A percentile compares a stretch with the other conserved stretches of the same genome.
These are phyloP conservation scores for Numida meleagris DNA, from an alignment of 2,113 vertebrate genomes.

Conservation along the genomic window DNA sequence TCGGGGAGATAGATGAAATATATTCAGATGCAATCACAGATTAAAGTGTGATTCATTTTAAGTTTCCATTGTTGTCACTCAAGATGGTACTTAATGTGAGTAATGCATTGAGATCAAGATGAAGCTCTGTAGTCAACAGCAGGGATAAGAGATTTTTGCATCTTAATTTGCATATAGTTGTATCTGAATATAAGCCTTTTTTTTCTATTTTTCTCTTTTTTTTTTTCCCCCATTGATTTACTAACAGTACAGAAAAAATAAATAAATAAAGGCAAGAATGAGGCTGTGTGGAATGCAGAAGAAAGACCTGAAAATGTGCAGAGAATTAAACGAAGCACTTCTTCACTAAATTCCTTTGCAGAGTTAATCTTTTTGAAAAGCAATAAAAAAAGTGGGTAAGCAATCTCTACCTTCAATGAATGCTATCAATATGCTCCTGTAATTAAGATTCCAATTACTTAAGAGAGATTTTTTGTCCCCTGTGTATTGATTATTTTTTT, in stretches of 20 bases:
- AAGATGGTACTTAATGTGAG: constrained; percentile 19
- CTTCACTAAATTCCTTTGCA: not conserved
- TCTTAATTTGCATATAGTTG: constrained; percentile 25
- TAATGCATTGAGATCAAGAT: not conserved
- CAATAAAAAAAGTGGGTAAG: not conserved
- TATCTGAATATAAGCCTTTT: not conserved
- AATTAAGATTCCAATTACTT: not conserved
- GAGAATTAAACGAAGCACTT: not conserved
- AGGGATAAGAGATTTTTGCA: constrained; percentile 20
- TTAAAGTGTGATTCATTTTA: constrained; percentile 44
- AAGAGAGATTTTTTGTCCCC: not conserved
- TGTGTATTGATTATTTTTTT: not conserved
- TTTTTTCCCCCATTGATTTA: not conserved
- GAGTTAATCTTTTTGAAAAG: not conserved
- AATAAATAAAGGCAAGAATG: not conserved
- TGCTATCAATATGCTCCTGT: not conserved
- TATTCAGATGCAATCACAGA: constrained; percentile 30
- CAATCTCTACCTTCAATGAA: not conserved
- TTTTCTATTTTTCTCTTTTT: not conserved
- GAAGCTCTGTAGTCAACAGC: constrained; percentile 6
- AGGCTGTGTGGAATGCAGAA: not conserved
- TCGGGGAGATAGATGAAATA: not conserved
- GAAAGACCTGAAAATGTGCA: not conserved
- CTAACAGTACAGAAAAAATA: not conserved
- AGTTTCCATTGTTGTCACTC: constrained; percentile 39